Evolutionary conservation across 2,797 vertebrate species (phyloP).

Genomic region (Phylloscopus collybita): DNA sequence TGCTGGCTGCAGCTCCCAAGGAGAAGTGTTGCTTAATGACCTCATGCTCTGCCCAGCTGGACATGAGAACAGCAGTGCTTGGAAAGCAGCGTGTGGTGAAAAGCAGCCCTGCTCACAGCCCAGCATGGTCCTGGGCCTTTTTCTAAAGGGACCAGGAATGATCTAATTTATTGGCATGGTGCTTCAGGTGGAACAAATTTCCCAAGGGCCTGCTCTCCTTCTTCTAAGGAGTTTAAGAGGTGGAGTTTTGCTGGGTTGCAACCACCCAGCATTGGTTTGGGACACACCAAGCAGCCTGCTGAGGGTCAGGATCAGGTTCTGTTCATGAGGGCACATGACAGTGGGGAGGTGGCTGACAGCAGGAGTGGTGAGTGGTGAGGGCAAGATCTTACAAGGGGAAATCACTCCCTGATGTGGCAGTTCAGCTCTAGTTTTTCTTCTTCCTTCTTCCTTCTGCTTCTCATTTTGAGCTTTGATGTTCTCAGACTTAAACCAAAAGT

Average conservation of each 20-base stretch:
- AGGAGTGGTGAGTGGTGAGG: not conserved
- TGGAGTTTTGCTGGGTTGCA: not conserved
- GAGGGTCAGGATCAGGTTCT: not conserved
- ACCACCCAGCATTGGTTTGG: not conserved
- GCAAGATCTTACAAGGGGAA: not conserved
- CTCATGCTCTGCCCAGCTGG: not conserved
- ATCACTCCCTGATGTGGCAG: not conserved
- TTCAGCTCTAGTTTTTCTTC: not conserved
- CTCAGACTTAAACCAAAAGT: not conserved
- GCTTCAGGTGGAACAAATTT: not conserved
- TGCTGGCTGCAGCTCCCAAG: not conserved
- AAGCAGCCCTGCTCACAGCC: not conserved
- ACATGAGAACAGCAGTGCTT: not conserved
- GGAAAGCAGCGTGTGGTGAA: not conserved
- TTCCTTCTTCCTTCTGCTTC: not conserved
- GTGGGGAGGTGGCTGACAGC: not conserved
- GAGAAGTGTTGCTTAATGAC: not conserved
- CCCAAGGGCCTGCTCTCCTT: not conserved
- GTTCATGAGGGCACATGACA: not conserved
- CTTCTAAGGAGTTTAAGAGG: not conserved
- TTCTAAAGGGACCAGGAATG: not conserved
- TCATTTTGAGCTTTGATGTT: not conserved
- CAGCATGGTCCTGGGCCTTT: not conserved
- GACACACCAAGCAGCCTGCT: not conserved
- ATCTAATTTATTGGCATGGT: not conserved